A percentile compares a stretch with the other conserved stretches of the same genome.
Evolutionary conservation across 2,888 invertebrate species (phyloP).

Genomic region (Melanostoma scalare): DNA sequence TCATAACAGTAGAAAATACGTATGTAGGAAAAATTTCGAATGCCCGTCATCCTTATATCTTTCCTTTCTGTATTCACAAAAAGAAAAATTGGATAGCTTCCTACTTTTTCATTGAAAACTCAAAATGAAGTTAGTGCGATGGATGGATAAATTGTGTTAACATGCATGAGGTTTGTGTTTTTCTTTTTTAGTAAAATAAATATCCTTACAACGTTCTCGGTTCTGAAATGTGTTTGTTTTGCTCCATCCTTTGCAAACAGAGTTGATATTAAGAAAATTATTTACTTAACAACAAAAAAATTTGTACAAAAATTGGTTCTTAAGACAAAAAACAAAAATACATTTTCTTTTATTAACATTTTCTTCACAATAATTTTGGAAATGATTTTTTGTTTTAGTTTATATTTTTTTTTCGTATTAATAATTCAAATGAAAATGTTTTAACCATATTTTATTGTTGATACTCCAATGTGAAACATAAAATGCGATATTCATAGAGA

Average conservation of each 20-base stretch:
- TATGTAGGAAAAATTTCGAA: no score
- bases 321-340: conserved; percentile 55
- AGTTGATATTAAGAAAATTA: not conserved
- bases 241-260: conserved; percentile 21
- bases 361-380: conserved; percentile 34
- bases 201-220: conserved; percentile 15
- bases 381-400: conserved; percentile 22
- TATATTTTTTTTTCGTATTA: no score
- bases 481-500: conserved; percentile 80
- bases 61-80: no score
- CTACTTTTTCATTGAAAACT: conserved; percentile 19
- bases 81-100: not conserved
- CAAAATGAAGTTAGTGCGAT: not conserved
- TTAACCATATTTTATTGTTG: conserved; percentile 22
- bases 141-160: conserved; percentile 1
- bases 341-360: conserved; percentile 36
- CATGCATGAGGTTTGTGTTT: conserved; percentile 16
- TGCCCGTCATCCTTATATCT: no score
- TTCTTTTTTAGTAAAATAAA: conserved; percentile 9
- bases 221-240: not conserved
- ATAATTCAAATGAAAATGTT: conserved; percentile 52
- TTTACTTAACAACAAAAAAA: conserved; percentile 32
- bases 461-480: conserved; percentile 66
- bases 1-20: no score
- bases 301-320: conserved; percentile 18